Evolutionary conservation across 2,888 invertebrate species (phyloP).

Genomic region (Phortica magna): DNA sequence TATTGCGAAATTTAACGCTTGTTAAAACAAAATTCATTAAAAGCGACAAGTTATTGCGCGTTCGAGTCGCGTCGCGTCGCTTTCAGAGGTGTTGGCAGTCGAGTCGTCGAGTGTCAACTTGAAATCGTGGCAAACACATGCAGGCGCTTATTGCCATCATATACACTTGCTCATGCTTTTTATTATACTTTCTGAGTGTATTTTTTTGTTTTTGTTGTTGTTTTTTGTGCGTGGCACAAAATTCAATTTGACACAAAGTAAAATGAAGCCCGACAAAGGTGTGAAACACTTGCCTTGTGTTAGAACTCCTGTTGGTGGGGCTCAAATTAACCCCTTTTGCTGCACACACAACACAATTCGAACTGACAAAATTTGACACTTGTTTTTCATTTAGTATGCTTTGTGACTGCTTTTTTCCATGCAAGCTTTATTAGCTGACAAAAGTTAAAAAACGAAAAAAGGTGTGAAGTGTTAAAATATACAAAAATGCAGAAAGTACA

Average conservation of each 20-base stretch:
- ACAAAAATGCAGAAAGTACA: not conserved
- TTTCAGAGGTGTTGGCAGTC: constrained; percentile 23
- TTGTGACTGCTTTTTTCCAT: constrained; percentile 11
- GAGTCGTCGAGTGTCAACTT: not conserved
- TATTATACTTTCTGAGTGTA: not conserved
- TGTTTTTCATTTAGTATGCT: not conserved
- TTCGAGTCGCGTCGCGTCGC: too few species aligned
- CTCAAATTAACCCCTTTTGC: constrained; percentile 55
- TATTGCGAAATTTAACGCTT: not conserved
- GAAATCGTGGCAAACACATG: not conserved
- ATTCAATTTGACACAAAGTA: constrained; percentile 59
- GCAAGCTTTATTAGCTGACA: constrained; percentile 4
- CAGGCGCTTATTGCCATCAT: constrained; percentile 13
- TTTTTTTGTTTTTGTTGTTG: not conserved
- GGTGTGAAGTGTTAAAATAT: not conserved
- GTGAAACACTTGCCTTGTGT: constrained; percentile 54
- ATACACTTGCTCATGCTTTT: not conserved
- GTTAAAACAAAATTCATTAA: constrained; percentile 63
- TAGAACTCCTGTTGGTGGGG: constrained; percentile 3
- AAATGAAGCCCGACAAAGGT: constrained; percentile 64
- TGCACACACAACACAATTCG: constrained; percentile 27
- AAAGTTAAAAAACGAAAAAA: not conserved
- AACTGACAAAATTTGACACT: constrained; percentile 25
- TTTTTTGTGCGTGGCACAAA: constrained; percentile 36
- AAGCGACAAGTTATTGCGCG: constrained; percentile 40